Conservation (phyloP, 1,140 invertebrate species). For the Ostrea edulis region DNA sequence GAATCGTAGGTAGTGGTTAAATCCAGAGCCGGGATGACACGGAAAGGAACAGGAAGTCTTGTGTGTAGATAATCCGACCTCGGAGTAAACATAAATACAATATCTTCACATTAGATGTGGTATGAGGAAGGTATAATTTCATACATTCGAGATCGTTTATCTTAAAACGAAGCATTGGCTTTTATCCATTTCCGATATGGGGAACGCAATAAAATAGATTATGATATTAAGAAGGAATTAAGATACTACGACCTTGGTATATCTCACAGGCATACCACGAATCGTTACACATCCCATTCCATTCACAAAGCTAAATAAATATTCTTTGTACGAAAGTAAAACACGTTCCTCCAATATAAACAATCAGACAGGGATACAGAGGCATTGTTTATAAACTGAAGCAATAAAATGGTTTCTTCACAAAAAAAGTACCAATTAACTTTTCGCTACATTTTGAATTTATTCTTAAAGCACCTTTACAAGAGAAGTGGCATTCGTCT, state of each 20-base stretch:
- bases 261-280: background rate
- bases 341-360: background rate
- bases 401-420: slow-evolving; percentile 13
- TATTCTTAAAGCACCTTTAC: background rate
- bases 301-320: slow-evolving; percentile 34
- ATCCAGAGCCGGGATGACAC: too few species aligned
- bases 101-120: too few species aligned
- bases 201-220: background rate
- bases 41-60: too few species aligned
- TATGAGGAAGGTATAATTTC: too few species aligned
- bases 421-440: background rate
- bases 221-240: background rate
- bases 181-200: background rate
- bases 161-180: too few species aligned
- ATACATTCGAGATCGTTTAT: too few species aligned
- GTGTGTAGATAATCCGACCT: too few species aligned
- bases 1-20: too few species aligned
- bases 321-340: slow-evolving; percentile 1
- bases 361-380: background rate
- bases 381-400: background rate
- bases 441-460: background rate
- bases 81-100: too few species aligned
- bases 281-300: background rate
- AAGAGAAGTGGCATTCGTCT: background rate
- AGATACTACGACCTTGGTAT: background rate